These are phyloP conservation scores for Drosophila meridiana DNA, from an alignment of 2,888 invertebrate species.

Conservation along the genomic window DNA sequence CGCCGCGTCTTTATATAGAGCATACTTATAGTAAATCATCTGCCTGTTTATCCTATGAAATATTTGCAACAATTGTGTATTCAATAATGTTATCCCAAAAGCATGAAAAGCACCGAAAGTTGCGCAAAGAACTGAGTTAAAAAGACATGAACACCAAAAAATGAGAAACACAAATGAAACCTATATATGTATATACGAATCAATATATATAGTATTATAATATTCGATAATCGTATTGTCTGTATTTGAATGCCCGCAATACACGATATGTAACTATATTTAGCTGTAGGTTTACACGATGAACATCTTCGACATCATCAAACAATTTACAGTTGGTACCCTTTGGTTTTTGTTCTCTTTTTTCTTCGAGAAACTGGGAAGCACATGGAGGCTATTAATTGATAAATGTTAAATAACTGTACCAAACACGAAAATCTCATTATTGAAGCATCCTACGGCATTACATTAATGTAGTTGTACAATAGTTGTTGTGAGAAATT, in stretches of 20 bases:
- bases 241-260: conserved; percentile 47
- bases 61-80: conserved; percentile 32
- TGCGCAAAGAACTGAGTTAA: conserved; percentile 82
- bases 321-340: conserved; percentile 10
- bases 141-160: conserved; percentile 76
- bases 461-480: conserved; percentile 61
- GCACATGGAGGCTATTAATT: conserved; percentile 33
- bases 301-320: conserved; percentile 17
- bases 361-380: conserved; percentile 19
- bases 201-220: conserved; percentile 30
- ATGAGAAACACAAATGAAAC: conserved; percentile 31
- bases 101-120: conserved; percentile 73
- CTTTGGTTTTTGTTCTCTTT: not conserved
- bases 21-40: conserved; percentile 13
- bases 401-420: conserved; percentile 32
- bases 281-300: conserved; percentile 57
- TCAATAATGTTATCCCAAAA: conserved; percentile 41
- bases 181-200: conserved; percentile 20
- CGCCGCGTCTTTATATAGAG: not conserved
- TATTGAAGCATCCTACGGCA: conserved; percentile 38
- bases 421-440: conserved; percentile 18
- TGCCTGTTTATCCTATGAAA: conserved; percentile 40
- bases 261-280: conserved; percentile 42
- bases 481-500: conserved; percentile 75
- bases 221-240: conserved; percentile 12